Conservation (phyloP, 2,797 vertebrate species). For the Chelidonichthys spinosus region DNA sequence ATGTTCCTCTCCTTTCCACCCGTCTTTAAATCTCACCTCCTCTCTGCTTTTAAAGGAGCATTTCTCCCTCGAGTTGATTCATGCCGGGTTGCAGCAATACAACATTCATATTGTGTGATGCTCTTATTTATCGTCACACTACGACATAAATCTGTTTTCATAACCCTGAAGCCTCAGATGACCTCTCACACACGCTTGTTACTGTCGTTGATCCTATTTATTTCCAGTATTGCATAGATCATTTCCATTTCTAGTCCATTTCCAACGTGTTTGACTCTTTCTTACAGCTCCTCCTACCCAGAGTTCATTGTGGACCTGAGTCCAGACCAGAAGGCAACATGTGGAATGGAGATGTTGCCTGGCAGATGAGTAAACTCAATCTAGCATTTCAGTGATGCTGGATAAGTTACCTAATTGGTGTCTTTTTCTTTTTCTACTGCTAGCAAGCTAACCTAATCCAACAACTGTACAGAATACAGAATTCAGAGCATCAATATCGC, state of each 20-base stretch:
- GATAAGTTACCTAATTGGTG: background rate
- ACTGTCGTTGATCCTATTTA: background rate
- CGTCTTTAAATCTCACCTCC: background rate
- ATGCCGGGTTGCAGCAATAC: background rate
- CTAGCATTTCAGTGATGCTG: background rate
- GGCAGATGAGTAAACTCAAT: background rate
- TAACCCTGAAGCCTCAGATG: background rate
- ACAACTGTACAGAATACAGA: no score
- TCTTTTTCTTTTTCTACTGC: background rate
- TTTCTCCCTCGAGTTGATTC: background rate
- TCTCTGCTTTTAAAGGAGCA: background rate
- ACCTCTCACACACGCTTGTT: background rate
- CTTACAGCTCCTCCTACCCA: background rate
- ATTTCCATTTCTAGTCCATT: background rate
- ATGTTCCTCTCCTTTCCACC: no score
- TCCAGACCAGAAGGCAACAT: no score
- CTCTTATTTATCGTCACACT: background rate
- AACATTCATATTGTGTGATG: background rate
- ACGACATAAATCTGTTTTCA: background rate
- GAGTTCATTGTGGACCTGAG: background rate
- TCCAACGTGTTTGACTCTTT: background rate
- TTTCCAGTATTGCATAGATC: background rate
- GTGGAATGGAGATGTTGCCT: background rate
- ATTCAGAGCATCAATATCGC: no score
- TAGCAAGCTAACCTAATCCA: background rate